Evolutionary conservation across 35 echinoderm and acorn worm species (phyloP).

Genomic region (Lytechinus variegatus): DNA sequence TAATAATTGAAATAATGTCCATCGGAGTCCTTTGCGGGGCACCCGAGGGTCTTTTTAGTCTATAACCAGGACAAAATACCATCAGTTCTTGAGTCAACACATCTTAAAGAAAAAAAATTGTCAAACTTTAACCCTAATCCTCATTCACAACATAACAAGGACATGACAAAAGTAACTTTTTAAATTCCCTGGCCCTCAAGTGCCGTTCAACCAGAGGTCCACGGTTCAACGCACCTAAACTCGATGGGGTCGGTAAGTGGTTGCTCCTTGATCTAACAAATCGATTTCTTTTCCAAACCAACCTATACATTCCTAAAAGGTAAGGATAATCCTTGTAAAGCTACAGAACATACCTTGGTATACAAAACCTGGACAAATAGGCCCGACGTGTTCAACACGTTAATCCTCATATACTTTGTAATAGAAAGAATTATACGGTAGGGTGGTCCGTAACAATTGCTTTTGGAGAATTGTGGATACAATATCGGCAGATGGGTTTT

Average conservation of each 20-base stretch:
- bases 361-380: not conserved
- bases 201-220: too few species aligned
- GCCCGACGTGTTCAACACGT: not conserved
- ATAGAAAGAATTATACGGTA: not conserved
- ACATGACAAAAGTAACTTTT: not conserved
- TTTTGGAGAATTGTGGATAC: not conserved
- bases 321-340: not conserved
- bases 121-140: not conserved
- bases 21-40: not conserved
- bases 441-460: not conserved
- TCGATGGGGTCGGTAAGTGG: not conserved
- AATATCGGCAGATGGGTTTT: not conserved
- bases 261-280: not conserved
- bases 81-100: not conserved
- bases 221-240: not conserved
- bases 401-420: not conserved
- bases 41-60: not conserved
- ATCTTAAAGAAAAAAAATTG: not conserved
- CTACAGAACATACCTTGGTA: not conserved
- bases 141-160: constrained; percentile 9
- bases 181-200: not conserved
- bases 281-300: not conserved
- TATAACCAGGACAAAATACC: not conserved
- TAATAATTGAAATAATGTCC: too few species aligned
- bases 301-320: not conserved